Evolutionary conservation across 1,140 invertebrate species (phyloP), one percentile per base, ranked within the genome.

Genomic region (Protaetia brevitarsis): DNA sequence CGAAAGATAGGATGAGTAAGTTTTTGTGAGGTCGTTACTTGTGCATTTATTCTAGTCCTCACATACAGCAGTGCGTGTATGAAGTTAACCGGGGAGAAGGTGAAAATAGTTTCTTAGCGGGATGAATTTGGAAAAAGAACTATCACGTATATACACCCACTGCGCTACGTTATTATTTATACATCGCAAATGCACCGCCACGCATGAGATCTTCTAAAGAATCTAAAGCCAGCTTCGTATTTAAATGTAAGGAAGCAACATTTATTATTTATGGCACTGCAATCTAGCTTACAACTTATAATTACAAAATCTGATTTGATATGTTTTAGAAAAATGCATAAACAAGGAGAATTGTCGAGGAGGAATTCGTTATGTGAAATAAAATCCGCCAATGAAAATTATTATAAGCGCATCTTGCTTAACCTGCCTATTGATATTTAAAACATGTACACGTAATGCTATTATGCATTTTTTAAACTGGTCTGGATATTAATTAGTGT

Each of bases 91-190:
- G 41, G 26, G 19, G 21, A 51, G 19, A 23, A 23, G 1, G 41
- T 19, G 41, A 51, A 51, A 51, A 51, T 51, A 51, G 41, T 51
- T 51, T 51, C 41, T 23, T 51, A 19, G 41, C 41, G 3, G 41
- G 41, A 51, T 51, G 41, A 16, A 51, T 23, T 51, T 11, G 11
- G 19, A 51, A 51, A 23, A 51, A 51, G 41, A 13, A 51, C 11
- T 10, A 19, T n/a, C n/a, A n/a, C n/a, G n/a, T n/a, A n/a, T 51
- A 8, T 51, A 51, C 41, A 51, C 41, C 41, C 41, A 51, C 41
- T 51, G 41, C n/a, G n/a, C 41, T 51, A 51, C 21, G 41, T 19
- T 51, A 51, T 51, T 51, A 51, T 51, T 37, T 51, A 51, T 51
- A 51, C 21, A 51, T 19, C 41, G 6, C 16, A 23, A 19, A n/a